Evolutionary conservation across 2,888 invertebrate species (phyloP).

Genomic region (Taphrorychus bicolor): DNA sequence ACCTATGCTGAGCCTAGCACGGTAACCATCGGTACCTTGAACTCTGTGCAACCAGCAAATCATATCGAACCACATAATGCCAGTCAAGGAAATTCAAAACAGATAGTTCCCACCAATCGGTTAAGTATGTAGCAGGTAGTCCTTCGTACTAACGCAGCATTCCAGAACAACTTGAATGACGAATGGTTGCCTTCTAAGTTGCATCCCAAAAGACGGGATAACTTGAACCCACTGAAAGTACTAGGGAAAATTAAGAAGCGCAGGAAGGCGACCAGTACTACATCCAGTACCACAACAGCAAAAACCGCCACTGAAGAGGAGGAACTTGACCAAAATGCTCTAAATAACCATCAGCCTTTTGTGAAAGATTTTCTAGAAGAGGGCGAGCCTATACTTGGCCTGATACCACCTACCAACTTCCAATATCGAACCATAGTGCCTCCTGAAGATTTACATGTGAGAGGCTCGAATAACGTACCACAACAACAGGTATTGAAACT

Average conservation of each 20-base stretch:
- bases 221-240: too few species aligned
- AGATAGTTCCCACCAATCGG: slow-evolving; percentile 15
- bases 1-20: slow-evolving; percentile 40
- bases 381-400: slow-evolving; percentile 44
- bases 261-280: slow-evolving; percentile 26
- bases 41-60: not conserved
- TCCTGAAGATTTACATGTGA: not conserved
- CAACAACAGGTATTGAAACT: too few species aligned
- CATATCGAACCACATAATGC: slow-evolving; percentile 6
- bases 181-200: not conserved
- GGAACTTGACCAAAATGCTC: slow-evolving; percentile 13
- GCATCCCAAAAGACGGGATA: not conserved
- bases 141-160: not conserved
- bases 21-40: slow-evolving; percentile 30
- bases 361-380: slow-evolving; percentile 42
- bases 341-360: slow-evolving; percentile 29
- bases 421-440: slow-evolving; percentile 48
- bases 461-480: not conserved
- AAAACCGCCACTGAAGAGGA: slow-evolving; percentile 35
- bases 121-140: not conserved
- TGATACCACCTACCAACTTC: slow-evolving; percentile 49
- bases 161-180: not conserved
- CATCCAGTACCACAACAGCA: slow-evolving; percentile 14
- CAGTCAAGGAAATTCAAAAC: slow-evolving; percentile 34
- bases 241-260: slow-evolving; percentile 10